Conservation (phyloP, 2,888 invertebrate genomes). For the Ptychoptera contaminata region DNA sequence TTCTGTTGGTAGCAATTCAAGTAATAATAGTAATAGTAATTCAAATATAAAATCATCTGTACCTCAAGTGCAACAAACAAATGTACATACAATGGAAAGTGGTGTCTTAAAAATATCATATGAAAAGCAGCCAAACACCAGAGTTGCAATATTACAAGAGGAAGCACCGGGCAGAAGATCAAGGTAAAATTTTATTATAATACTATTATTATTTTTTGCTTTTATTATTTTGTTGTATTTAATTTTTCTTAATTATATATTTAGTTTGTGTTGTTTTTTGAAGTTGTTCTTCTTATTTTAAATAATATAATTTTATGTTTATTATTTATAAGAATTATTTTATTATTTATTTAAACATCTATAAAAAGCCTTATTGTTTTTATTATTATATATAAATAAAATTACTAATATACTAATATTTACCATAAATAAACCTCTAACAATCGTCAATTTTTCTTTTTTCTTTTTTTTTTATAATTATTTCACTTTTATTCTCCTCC, state of each 20-base stretch:
- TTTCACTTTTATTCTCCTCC: too few species aligned
- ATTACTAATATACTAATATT: too few species aligned
- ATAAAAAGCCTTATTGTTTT: too few species aligned
- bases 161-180: slow-evolving; percentile 37
- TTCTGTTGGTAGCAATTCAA: slow-evolving; percentile 1
- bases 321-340: too few species aligned
- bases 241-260: background rate
- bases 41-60: background rate
- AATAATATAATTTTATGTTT: too few species aligned
- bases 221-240: slow-evolving; percentile 5
- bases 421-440: too few species aligned
- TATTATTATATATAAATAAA: too few species aligned
- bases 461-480: too few species aligned
- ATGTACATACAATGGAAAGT: slow-evolving; percentile 28
- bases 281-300: background rate
- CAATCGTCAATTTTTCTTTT: too few species aligned
- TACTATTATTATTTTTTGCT: slow-evolving; percentile 9
- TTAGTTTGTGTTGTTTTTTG: slow-evolving; percentile 2
- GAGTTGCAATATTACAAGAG: slow-evolving; percentile 30
- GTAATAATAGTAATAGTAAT: slow-evolving; percentile 6
- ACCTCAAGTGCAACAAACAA: too few species aligned
- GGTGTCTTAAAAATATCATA: slow-evolving; percentile 37
- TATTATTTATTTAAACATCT: too few species aligned
- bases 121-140: slow-evolving; percentile 34
- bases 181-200: slow-evolving; percentile 34